These are phyloP conservation scores for Drosophila incognita DNA, from an alignment of 2,888 invertebrate genomes.

Conservation along the genomic window DNA sequence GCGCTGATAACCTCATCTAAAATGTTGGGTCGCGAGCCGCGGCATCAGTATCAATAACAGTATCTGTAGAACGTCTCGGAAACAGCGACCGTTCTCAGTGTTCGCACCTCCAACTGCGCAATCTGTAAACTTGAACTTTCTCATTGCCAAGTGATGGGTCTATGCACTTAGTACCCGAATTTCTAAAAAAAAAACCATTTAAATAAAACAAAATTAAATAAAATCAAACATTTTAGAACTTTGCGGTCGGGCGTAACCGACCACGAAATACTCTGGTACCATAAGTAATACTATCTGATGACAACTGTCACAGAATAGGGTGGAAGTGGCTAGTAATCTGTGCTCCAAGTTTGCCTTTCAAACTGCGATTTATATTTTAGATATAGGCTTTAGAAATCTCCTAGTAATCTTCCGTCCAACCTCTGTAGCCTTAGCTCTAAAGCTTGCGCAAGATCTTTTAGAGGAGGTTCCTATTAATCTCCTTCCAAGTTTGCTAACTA, in stretches of 20 bases:
- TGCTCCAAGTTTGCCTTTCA: neutral
- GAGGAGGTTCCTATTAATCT: neutral
- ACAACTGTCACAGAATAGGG: neutral
- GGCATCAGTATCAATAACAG: neutral
- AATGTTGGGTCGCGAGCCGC: neutral
- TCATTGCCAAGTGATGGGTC: conserved; percentile 23
- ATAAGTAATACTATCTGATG: neutral
- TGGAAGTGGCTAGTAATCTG: no score
- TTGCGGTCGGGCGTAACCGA: neutral
- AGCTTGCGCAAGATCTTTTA: neutral
- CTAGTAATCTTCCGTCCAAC: neutral
- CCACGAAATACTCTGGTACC: neutral
- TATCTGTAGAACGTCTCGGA: conserved; percentile 2
- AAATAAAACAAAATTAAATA: neutral
- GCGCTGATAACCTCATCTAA: conserved; percentile 24
- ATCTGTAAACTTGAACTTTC: neutral
- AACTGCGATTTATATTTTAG: neutral
- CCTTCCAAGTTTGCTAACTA: neutral
- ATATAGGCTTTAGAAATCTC: neutral
- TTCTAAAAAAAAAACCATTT: neutral
- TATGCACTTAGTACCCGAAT: conserved; percentile 7
- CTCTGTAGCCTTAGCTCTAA: no score
- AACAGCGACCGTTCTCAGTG: neutral
- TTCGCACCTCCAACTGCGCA: conserved; percentile 8
- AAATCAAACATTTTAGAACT: neutral